A percentile compares a stretch with the other conserved stretches of the same genome.
Conservation (phyloP, 2,888 invertebrate genomes). For the Dynastes tityus region DNA sequence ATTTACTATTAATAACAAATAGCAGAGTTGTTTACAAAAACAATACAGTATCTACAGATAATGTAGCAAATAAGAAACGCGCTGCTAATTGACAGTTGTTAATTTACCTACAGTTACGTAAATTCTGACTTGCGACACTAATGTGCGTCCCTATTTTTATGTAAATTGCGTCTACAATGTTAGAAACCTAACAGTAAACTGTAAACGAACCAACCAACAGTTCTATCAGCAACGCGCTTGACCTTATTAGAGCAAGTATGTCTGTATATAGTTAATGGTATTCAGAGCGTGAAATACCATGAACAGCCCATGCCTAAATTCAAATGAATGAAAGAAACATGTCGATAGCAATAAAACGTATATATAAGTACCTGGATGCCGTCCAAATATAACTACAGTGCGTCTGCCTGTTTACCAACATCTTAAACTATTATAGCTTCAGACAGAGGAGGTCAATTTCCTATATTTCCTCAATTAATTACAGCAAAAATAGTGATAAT, state of each 20-base stretch:
- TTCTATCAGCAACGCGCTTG: not conserved
- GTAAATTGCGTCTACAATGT: not conserved
- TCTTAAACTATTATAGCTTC: not conserved
- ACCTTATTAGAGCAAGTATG: not conserved
- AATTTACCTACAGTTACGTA: not conserved
- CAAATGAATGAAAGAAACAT: not conserved
- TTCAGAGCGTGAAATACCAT: not conserved
- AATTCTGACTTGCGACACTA: not conserved
- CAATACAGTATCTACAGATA: not conserved
- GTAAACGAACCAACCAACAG: not conserved
- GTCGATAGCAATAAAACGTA: not conserved
- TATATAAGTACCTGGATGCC: not conserved
- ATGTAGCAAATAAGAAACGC: not conserved
- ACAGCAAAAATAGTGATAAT: no score
- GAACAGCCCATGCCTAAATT: not conserved
- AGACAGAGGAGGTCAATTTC: no score
- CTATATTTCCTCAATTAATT: no score
- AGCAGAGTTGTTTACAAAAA: not conserved
- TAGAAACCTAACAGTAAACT: not conserved
- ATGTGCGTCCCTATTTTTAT: not conserved
- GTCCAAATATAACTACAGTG: not conserved
- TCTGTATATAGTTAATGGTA: not conserved
- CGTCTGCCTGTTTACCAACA: not conserved
- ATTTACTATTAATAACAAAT: not conserved
- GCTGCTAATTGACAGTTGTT: not conserved